Conservation (phyloP, 2,888 invertebrate species). For the Tenthredo distinguenda region DNA sequence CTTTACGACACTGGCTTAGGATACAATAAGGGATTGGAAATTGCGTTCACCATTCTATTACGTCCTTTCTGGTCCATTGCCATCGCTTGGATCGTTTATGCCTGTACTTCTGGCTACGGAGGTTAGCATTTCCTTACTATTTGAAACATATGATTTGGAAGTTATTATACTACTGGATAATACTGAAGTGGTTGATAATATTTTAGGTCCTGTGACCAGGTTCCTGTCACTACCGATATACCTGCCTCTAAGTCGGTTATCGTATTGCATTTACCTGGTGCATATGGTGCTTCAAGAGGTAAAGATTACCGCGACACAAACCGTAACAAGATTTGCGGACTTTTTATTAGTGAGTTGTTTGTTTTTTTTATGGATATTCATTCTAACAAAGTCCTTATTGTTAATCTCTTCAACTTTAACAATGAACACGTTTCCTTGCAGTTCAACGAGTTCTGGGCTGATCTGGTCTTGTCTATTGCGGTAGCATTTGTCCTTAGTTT, state of each 20-base stretch:
- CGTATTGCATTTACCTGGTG: conserved; percentile 65
- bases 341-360: neutral
- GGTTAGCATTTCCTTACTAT: conserved; percentile 68
- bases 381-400: neutral
- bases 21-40: conserved; percentile 72
- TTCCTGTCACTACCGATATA: conserved; percentile 79
- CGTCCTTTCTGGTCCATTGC: conserved; percentile 79
- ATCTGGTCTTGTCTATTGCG: conserved; percentile 49
- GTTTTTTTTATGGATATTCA: neutral
- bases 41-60: conserved; percentile 76
- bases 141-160: conserved; percentile 54
- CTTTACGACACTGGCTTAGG: conserved; percentile 62
- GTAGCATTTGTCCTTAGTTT: conserved; percentile 54
- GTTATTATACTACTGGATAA: conserved; percentile 59
- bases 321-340: neutral
- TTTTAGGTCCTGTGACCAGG: conserved; percentile 79
- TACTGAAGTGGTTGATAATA: conserved; percentile 52
- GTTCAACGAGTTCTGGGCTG: conserved; percentile 53
- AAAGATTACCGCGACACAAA: neutral
- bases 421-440: conserved; percentile 19
- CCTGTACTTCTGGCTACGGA: conserved; percentile 79
- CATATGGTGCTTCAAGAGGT: neutral
- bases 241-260: conserved; percentile 74
- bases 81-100: conserved; percentile 80
- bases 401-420: neutral